Percentiles rank a stretch among this genome's conserved stretches.
Conservation (phyloP, 1,140 invertebrate genomes). For the Xylocopa sonorina region DNA sequence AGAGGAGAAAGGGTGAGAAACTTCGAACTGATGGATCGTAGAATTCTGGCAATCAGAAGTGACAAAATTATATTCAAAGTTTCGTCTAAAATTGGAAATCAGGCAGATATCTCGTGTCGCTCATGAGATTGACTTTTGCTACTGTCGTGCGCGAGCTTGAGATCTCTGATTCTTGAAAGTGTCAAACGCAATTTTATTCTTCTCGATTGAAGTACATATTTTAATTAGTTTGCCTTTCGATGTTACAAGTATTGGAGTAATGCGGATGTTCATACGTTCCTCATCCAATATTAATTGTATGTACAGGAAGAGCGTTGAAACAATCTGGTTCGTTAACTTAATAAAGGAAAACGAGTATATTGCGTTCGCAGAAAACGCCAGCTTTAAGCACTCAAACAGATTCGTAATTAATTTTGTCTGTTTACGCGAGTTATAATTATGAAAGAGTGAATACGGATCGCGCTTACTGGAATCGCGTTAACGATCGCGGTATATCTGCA, state of each 20-base stretch:
- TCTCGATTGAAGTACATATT: no score
- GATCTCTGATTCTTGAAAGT: no score
- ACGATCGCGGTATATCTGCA: neutral
- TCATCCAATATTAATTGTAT: neutral
- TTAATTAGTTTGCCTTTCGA: neutral
- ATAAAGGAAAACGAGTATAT: neutral
- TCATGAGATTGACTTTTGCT: no score
- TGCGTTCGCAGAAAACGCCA: neutral
- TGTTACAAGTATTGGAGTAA: neutral
- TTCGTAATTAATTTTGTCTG: constrained; percentile 1
- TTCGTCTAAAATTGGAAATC: no score
- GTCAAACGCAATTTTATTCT: no score
- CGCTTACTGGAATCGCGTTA: neutral
- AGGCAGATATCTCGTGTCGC: no score
- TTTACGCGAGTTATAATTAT: neutral
- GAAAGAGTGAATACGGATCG: neutral
- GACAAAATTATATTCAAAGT: no score
- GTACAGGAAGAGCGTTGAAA: neutral
- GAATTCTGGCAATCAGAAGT: no score
- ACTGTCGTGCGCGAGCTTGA: no score
- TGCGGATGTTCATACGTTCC: neutral
- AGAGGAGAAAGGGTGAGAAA: neutral
- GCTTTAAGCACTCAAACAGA: constrained; percentile 2
- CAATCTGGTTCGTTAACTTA: neutral
- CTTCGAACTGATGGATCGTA: no score